Evolutionary conservation across 2,113 vertebrate genomes (phyloP).

Genomic region (Andinoacara biseriatus): DNA sequence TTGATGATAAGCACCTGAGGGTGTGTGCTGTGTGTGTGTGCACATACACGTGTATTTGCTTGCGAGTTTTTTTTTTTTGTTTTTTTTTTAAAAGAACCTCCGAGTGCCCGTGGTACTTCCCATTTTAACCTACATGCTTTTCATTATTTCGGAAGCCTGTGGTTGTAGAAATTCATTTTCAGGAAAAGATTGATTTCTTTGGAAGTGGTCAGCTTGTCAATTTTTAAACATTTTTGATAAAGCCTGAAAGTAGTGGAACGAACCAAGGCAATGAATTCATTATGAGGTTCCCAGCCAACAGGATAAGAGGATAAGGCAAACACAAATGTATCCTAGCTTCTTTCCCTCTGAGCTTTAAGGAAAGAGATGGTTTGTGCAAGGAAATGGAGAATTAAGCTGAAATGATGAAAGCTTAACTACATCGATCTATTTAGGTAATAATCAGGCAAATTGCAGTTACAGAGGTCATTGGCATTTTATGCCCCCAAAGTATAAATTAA

Average conservation of each 20-base stretch:
- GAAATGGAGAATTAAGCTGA: slow-evolving; percentile 17
- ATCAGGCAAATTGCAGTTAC: slow-evolving; percentile 16
- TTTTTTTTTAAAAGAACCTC: slow-evolving; percentile 19
- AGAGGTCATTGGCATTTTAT: slow-evolving; percentile 33
- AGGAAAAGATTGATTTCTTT: slow-evolving; percentile 61
- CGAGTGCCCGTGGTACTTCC: slow-evolving; percentile 9
- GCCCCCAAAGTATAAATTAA: neutral
- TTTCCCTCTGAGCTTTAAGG: neutral
- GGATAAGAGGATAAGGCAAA: slow-evolving; percentile 57
- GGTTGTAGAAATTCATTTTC: slow-evolving; percentile 67
- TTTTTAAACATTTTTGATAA: slow-evolving; percentile 67
- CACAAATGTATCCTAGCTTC: slow-evolving; percentile 22
- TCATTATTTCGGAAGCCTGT: slow-evolving; percentile 52
- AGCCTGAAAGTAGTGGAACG: slow-evolving; percentile 31
- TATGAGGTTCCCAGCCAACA: slow-evolving; percentile 55
- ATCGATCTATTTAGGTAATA: slow-evolving; percentile 39
- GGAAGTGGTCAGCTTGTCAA: slow-evolving; percentile 69
- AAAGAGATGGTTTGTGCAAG: slow-evolving; percentile 13
- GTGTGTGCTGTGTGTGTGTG: slow-evolving; percentile 2
- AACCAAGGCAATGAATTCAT: slow-evolving; percentile 63
- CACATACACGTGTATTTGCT: neutral
- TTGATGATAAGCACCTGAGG: slow-evolving; percentile 40
- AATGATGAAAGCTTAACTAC: slow-evolving; percentile 21
- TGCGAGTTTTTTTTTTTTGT: too few relatives aligned
- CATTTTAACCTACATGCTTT: slow-evolving; percentile 57